Evolutionary conservation across 2,888 invertebrate genomes (phyloP), one percentile per base, ranked within the genome.

Genomic region (Incurvaria masculella): DNA sequence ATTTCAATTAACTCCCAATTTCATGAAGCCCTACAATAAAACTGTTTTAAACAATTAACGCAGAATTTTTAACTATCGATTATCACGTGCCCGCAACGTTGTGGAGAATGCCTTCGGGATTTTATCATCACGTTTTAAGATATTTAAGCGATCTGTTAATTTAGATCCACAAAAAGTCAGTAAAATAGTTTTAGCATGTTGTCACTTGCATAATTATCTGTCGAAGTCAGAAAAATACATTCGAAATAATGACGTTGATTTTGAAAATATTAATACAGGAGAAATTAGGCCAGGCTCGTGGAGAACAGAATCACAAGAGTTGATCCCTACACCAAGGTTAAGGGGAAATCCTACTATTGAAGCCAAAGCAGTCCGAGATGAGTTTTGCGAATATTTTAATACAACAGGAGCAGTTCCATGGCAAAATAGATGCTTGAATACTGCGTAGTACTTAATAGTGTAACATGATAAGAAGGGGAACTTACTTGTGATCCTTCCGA

Each of bases 1-100:
- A 47, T 54, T 54, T 52, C 52, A 51, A 51, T 48, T 52, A 45
- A 48, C 38, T 18, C 20, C 47, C 48, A 51, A 51, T 49, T 49
- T 52, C 50, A 50, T 53, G 52, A 52, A 50, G 49, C 52, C 49
- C 20, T 23, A 23, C 10, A 23, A 10, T 23, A 10, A 23, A 23
- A 10, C 5, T 6, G 6, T 23, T 23, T 10, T 23, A 23, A 23
- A 23, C 23, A 10, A 23, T 10, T 5, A 23, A 10, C 5, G 23
- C 5, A 5, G 10, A 23, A 23, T 23, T 23, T 23, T 23, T 10
- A 23, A 23, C 23, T 23, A 23, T 10, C 5, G 23, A 23, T 23
- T 23, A 10, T 23, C 23, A 5, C 5, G 23, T 6, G 23, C 23
- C 5, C 23, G 23, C 23, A 5, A 10, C 10, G 10, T 23, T 6